phyloP scores from a whole-genome alignment of 1,140 invertebrate species.

The Capitella teleta region DNA sequence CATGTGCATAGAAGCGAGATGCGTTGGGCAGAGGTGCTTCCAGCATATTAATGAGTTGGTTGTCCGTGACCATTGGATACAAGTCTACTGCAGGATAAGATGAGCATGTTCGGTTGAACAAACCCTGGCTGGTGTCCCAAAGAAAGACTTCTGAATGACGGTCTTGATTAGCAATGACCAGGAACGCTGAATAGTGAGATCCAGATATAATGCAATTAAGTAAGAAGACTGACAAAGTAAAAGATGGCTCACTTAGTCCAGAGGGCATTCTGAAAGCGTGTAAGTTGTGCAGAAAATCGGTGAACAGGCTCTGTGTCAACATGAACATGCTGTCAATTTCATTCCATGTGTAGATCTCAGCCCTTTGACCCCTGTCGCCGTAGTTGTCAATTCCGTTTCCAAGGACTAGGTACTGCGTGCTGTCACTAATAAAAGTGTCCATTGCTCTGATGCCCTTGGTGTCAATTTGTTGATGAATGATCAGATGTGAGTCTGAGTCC shows the following conservation, averaged over 20 bases:
- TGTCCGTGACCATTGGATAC: constrained; percentile 20
- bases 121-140: constrained; percentile 21
- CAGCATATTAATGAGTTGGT: constrained; percentile 20
- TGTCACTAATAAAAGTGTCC: neutral
- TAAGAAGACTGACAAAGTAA: no score
- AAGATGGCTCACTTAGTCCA: no score
- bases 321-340: no score
- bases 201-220: no score
- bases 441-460: neutral
- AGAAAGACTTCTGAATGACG: constrained; percentile 25
- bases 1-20: no score
- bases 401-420: neutral
- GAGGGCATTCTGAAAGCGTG: no score
- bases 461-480: constrained; percentile 28
- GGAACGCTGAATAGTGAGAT: no score
- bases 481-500: constrained; percentile 17
- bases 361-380: no score
- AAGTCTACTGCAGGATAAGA: constrained; percentile 19
- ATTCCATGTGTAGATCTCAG: no score
- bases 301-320: no score
- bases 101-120: constrained; percentile 22
- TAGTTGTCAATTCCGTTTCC: no score
- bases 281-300: no score
- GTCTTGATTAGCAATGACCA: constrained; percentile 24
- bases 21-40: constrained; percentile 10